Conservation (phyloP, 2,888 invertebrate species). For the Pyralis farinalis region DNA sequence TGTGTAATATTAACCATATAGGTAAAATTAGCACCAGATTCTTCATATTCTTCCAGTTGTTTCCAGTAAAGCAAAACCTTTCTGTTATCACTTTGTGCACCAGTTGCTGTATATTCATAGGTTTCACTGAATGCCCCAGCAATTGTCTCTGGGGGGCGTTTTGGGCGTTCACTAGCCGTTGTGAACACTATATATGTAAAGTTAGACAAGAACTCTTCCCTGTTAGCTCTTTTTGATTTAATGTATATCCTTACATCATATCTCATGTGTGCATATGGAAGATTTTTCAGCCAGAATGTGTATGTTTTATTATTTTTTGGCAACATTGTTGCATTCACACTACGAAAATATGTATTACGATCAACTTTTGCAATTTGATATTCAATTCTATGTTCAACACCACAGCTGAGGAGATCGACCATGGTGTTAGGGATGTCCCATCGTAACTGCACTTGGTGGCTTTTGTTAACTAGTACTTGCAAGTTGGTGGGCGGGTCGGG, state of each 20-base stretch:
- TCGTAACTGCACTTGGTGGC: constrained; percentile 57
- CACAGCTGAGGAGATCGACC: constrained; percentile 48
- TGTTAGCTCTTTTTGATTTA: constrained; percentile 74
- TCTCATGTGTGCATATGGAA: constrained; percentile 84
- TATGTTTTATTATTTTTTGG: constrained; percentile 57
- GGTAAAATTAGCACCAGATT: constrained; percentile 88
- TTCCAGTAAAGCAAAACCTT: constrained; percentile 90
- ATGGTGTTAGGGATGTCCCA: constrained; percentile 62
- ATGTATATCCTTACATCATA: constrained; percentile 88
- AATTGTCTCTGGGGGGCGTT: constrained; percentile 84
- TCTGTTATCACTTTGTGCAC: constrained; percentile 54
- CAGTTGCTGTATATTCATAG: constrained; percentile 34
- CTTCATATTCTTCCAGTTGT: constrained; percentile 83
- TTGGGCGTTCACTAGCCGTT: constrained; percentile 83
- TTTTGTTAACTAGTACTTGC: constrained; percentile 38
- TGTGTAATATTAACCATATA: constrained; percentile 81
- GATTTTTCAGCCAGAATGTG: constrained; percentile 66
- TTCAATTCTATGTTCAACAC: constrained; percentile 64
- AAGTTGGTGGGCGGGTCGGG: constrained; percentile 52
- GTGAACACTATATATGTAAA: constrained; percentile 81
- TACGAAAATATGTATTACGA: constrained; percentile 58
- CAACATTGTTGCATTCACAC: constrained; percentile 51
- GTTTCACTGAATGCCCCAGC: constrained; percentile 87
- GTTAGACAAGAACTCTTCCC: constrained; percentile 86
- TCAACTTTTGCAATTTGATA: constrained; percentile 74